phyloP scores from a whole-genome alignment of 92 coral and sea anemone genomes.

The Siderastrea radians region DNA sequence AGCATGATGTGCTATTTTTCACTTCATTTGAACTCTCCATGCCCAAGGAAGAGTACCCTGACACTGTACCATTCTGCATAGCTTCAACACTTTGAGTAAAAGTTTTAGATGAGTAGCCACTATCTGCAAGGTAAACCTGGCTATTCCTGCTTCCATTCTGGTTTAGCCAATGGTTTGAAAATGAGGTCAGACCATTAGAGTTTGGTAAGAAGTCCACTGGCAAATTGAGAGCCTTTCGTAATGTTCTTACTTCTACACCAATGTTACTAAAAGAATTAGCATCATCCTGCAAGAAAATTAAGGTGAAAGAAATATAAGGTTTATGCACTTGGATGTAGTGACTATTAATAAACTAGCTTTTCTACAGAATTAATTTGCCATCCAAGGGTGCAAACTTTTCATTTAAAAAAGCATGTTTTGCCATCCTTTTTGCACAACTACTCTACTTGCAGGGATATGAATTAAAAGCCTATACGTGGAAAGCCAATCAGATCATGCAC shows the following conservation, averaged over 20 bases:
- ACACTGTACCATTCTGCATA: background rate
- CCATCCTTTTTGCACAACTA: too few relatives aligned
- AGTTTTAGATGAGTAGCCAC: conserved; percentile 46
- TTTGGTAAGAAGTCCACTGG: background rate
- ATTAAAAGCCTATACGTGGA: too few relatives aligned
- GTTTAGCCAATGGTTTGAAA: background rate
- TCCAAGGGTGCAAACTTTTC: too few relatives aligned
- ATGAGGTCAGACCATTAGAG: background rate
- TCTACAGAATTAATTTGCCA: too few relatives aligned
- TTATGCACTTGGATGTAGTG: too few relatives aligned
- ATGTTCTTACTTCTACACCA: conserved; percentile 44
- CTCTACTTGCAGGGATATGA: too few relatives aligned
- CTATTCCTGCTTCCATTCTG: conserved; percentile 2
- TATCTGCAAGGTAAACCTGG: conserved; percentile 22
- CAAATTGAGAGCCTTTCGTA: conserved; percentile 38
- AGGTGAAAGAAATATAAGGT: too few relatives aligned
- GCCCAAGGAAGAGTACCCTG: background rate
- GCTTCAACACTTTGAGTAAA: background rate
- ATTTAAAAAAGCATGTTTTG: too few relatives aligned
- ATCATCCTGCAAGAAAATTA: conserved; percentile 29
- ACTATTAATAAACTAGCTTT: too few relatives aligned
- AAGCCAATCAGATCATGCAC: too few relatives aligned
- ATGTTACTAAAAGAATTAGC: conserved; percentile 8
- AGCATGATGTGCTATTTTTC: background rate
- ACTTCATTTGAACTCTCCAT: background rate